A percentile compares a stretch with the other conserved stretches of the same genome.
These are phyloP conservation scores for Furcula furcula DNA, from an alignment of 2,888 invertebrate genomes.

Conservation along the genomic window DNA sequence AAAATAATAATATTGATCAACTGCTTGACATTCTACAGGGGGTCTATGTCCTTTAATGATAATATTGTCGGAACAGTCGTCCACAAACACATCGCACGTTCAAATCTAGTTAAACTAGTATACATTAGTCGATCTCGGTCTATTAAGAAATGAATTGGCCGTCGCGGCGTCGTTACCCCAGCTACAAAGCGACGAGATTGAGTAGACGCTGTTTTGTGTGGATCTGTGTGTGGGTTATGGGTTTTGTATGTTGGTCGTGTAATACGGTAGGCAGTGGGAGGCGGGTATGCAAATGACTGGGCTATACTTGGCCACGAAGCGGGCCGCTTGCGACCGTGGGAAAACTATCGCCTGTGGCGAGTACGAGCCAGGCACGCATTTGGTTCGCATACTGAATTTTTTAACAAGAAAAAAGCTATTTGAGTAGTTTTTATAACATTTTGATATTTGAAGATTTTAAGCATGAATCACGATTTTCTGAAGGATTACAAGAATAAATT, in stretches of 20 bases:
- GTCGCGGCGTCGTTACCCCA: constrained; percentile 40
- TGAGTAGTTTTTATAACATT: not conserved
- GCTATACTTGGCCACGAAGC: constrained; percentile 74
- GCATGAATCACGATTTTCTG: no score
- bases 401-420: not conserved
- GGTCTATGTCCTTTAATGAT: constrained; percentile 32
- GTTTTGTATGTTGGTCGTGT: constrained; percentile 51
- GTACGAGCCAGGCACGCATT: constrained; percentile 56
- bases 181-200: constrained; percentile 35
- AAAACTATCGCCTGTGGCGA: constrained; percentile 82
- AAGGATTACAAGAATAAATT: no score
- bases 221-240: constrained; percentile 13
- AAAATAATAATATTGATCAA: constrained; percentile 17
- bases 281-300: constrained; percentile 78
- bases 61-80: constrained; percentile 43
- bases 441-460: no score
- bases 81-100: constrained; percentile 34
- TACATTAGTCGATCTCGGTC: constrained; percentile 39
- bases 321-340: constrained; percentile 75
- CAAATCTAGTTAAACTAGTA: constrained; percentile 50
- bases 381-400: constrained; percentile 26
- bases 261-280: constrained; percentile 70
- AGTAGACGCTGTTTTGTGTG: constrained; percentile 26
- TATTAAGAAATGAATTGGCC: constrained; percentile 57
- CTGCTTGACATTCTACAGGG: constrained; percentile 7